phyloP scores from a whole-genome alignment of 1,140 invertebrate species.

The Pachypeltis micranthus region DNA sequence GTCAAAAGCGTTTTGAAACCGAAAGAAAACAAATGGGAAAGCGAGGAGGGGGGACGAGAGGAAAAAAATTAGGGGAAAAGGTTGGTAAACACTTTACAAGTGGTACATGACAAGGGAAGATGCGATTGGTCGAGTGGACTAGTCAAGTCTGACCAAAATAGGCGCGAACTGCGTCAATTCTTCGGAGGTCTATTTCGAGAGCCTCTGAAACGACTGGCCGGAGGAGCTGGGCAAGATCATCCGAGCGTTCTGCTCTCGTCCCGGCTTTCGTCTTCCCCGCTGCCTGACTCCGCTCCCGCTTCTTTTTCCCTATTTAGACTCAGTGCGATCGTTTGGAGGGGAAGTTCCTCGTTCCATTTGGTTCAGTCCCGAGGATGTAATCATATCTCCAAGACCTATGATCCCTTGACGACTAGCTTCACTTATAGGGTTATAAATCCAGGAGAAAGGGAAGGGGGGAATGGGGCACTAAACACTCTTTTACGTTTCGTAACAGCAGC shows the following conservation, averaged over 20 bases:
- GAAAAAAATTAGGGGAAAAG: slow-evolving; percentile 7
- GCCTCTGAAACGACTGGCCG: neutral
- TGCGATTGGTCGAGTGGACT: slow-evolving; percentile 1
- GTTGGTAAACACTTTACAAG: slow-evolving; percentile 4
- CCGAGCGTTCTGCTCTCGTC: neutral
- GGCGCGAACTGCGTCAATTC: slow-evolving; percentile 23
- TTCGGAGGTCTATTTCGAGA: slow-evolving; percentile 18
- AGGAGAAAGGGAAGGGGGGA: no score
- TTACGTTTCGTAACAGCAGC: no score
- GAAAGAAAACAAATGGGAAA: slow-evolving; percentile 12
- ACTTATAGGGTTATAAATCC: no score
- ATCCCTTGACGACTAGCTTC: no score
- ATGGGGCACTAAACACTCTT: no score
- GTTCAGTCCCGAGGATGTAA: no score
- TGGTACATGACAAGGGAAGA: neutral
- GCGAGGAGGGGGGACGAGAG: neutral
- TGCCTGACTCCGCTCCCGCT: neutral
- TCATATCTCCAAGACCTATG: no score
- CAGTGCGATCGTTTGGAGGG: no score
- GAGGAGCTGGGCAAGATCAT: neutral
- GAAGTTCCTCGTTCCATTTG: no score
- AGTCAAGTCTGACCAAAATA: slow-evolving; percentile 22
- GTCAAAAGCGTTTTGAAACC: no score
- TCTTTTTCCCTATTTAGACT: no score
- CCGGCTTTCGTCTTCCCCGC: neutral